Evolutionary conservation across 1,140 invertebrate genomes (phyloP), one percentile per base, ranked within the genome.

Genomic region (Acyrthosiphon pisum): DNA sequence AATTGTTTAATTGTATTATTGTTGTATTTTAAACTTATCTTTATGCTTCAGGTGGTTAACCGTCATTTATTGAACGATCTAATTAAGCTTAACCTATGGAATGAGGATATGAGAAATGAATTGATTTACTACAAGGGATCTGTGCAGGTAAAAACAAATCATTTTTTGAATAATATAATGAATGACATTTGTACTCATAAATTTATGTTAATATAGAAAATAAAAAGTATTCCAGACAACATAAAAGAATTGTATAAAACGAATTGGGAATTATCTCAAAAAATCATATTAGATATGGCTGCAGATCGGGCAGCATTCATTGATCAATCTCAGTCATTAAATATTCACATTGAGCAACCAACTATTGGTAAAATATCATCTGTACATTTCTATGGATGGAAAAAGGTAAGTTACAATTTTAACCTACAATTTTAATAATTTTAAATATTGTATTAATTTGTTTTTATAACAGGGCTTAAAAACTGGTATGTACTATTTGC

Each of bases 341-440:
- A 99, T 95, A 97, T 99, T 94, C 98, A 99, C 95, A 98, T 99
- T 91, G 98, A 98, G 22, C 97, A 98, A 95, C 98, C 99, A 11
- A 98, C 97, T 94, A 98, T 98, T 95, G 98, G 97, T 6, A 99
- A 99, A 95, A 95, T 99, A 41, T 99, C 98, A 3, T 99, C 99
- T 18, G 99, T 99, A 97, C 99, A 99, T 95, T 99, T 99, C 95
- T 98, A 99, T 95, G 98, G 98, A 0, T 99, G 99, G 99, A 98
- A 98, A 96, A 96, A 97, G 95, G 98, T 97, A 95, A 95, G 94
- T 94, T 35, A 23, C n/a, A n/a, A n/a, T n/a, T n/a, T n/a, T n/a
- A 93, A 46, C 50, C 23, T 37, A 30, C 35, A 48, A 81, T 22
- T 20, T 11, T 18, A 30, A 35, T 37, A 88, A 88, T 88, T 18